phyloP scores from a whole-genome alignment of 2,113 vertebrate species.

The Vicugna pacos region DNA sequence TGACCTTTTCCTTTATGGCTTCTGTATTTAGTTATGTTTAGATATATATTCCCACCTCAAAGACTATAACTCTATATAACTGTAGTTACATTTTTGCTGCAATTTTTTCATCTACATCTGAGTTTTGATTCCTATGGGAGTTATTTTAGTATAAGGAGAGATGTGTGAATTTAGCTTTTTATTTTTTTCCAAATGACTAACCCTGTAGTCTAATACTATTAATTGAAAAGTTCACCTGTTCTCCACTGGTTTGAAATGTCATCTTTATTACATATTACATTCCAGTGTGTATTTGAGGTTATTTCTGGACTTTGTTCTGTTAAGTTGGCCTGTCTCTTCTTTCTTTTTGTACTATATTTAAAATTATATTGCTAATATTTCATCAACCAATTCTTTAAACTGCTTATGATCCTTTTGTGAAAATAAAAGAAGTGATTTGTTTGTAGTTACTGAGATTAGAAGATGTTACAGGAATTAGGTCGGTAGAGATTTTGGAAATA shows the following conservation, averaged over 20 bases:
- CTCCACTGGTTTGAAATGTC: not conserved
- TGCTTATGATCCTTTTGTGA: not conserved
- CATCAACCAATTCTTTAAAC: not conserved
- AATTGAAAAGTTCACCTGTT: not conserved
- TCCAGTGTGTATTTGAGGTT: not conserved
- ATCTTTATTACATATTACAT: not conserved
- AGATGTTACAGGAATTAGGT: not conserved
- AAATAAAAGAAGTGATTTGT: conserved; percentile 13
- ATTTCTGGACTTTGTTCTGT: conserved; percentile 26
- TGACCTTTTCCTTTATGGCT: not conserved
- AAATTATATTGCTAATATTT: conserved; percentile 39
- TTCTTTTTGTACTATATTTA: conserved; percentile 8
- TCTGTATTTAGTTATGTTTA: not conserved
- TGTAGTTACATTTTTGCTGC: not conserved
- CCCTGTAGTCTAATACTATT: not conserved
- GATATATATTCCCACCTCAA: not conserved
- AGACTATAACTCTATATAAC: not conserved
- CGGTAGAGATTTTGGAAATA: not conserved
- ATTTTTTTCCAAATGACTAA: not conserved
- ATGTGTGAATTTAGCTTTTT: not conserved
- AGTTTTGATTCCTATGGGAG: conserved; percentile 39
- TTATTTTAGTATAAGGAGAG: conserved; percentile 16
- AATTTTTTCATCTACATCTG: not conserved
- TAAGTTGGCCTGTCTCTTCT: not conserved
- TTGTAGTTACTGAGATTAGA: conserved; percentile 10